Base-by-base conservation (phyloP, 2,888 invertebrate species). In the Habrosyne pyritoides region DNA sequence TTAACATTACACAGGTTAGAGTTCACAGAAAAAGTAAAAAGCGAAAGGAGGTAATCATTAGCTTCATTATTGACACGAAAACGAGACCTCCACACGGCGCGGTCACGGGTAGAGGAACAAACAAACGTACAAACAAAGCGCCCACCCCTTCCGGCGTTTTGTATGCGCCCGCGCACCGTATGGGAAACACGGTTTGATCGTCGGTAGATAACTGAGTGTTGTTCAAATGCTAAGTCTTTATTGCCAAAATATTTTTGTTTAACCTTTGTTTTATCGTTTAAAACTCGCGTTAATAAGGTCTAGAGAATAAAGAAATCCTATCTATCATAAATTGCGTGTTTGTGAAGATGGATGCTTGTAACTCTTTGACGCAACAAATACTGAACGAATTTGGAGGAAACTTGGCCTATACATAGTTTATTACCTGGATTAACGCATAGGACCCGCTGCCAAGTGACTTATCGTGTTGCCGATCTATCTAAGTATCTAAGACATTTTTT, bases 131-230 rank as follows among this genome's bases (percentile, higher is more conserved):
- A 50, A 49, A 54, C 36, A 55, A 55, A 42, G 42, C 47, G 51
- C 54, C 51, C 54, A 55, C 50, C 54, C 49, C 47, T 46, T 55
- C 54, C 54, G 54, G 54, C 49, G 14, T 42, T 52, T 42, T 47
- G 33, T 50, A 28, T 42, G 42, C 28, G 50, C 18, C 50, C 21
- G 26, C 28, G 42, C 21, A 52, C 52, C 36, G 28, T 48, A 33
- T 48, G 47, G 48, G 30, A 48, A 53, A 10, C 21, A 22, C 10
- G 10, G 18, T 26, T 48, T 14, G 47, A 52, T 36, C n/a, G 22
- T 22, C 36, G 36, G 21, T 22, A 14, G 24, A 48, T 24, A 48
- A 24, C 10, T 24, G 12, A n/a, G 3, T 22, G 47, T 24, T 47
- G n/a, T n/a, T 26, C 7, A 8, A 49, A 33, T 33, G n/a, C n/a